A percentile compares a stretch with the other conserved stretches of the same genome.
phyloP scores from a whole-genome alignment of 1,140 invertebrate genomes.

The Nylanderia fulva region DNA sequence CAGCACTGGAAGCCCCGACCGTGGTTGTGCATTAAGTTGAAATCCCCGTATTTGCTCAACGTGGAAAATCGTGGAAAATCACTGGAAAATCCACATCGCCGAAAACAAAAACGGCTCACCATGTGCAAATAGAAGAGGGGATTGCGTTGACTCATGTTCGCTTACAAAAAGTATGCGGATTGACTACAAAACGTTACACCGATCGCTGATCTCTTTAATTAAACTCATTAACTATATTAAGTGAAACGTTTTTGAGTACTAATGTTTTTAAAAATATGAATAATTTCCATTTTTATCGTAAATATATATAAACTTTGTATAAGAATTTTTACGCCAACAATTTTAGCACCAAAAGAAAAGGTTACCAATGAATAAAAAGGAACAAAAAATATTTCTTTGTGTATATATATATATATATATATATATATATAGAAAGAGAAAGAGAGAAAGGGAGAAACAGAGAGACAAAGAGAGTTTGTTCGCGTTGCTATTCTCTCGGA shows the following conservation, averaged over 20 bases:
- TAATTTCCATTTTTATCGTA: background rate
- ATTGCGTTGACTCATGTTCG: conserved; percentile 60
- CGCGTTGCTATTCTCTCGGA: conserved; percentile 24
- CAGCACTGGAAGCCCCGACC: conserved; percentile 44
- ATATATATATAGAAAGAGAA: background rate
- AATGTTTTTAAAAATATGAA: background rate
- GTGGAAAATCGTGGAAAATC: conserved; percentile 61
- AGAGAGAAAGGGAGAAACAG: background rate
- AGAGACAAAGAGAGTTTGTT: background rate
- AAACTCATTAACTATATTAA: conserved; percentile 22
- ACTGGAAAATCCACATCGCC: conserved; percentile 60
- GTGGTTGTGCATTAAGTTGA: conserved; percentile 60
- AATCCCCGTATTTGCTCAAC: conserved; percentile 62
- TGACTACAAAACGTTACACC: conserved; percentile 59
- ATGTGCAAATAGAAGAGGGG: conserved; percentile 59
- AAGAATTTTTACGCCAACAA: background rate
- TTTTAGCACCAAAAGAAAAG: background rate
- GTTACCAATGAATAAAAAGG: background rate
- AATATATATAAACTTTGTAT: background rate
- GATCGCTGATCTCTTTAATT: conserved; percentile 56
- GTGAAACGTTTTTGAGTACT: background rate
- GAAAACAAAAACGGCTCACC: conserved; percentile 57
- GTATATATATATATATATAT: too few relatives aligned
- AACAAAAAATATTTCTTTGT: background rate
- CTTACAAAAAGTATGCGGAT: conserved; percentile 56